phyloP scores from a whole-genome alignment of 1,140 invertebrate species.

The Anastrepha obliqua region DNA sequence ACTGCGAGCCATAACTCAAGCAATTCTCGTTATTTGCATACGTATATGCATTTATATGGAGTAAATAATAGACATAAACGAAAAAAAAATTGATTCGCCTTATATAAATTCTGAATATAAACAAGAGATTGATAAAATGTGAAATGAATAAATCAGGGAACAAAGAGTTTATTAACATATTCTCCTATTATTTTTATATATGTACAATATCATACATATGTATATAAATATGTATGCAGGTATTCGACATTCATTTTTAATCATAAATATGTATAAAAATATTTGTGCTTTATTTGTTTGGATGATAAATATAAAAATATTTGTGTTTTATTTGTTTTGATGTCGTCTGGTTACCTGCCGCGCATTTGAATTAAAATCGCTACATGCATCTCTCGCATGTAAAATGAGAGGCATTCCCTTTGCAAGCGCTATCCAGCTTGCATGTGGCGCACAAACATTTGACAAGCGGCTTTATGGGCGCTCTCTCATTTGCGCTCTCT shows the following conservation, averaged over 20 bases:
- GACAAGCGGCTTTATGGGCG: background rate
- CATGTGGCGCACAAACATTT: background rate
- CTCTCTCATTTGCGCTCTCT: background rate
- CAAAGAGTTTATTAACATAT: conserved; percentile 3
- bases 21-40: background rate
- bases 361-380: background rate
- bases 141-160: background rate
- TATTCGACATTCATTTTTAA: background rate
- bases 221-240: background rate
- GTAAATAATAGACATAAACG: background rate
- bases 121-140: background rate
- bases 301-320: background rate
- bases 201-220: background rate
- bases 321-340: background rate
- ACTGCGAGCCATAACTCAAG: background rate
- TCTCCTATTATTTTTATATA: background rate
- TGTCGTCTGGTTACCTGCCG: conserved; percentile 36
- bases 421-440: background rate
- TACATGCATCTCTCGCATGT: background rate
- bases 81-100: background rate
- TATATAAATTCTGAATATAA: background rate
- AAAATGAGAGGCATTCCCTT: background rate
- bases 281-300: background rate
- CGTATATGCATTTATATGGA: too few species aligned
- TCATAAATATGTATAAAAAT: background rate